These are phyloP conservation scores for Lagorchestes hirsutus DNA, from an alignment of 2,797 vertebrate genomes.

Conservation along the genomic window DNA sequence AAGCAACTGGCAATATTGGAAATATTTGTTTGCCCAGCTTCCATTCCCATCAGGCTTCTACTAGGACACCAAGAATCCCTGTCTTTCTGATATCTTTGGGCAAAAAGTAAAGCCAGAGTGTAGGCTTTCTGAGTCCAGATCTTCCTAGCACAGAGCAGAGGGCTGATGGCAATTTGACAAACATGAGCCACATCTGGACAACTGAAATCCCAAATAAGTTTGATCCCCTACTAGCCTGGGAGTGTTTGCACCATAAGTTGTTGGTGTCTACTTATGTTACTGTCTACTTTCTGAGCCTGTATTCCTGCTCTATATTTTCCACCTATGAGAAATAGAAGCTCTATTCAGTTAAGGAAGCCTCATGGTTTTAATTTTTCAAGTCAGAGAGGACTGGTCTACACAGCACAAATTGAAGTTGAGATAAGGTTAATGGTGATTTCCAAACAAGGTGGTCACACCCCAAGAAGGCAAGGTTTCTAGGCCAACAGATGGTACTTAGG, in stretches of 20 bases:
- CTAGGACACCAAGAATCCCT: neutral
- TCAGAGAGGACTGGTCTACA: neutral
- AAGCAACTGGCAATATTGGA: neutral
- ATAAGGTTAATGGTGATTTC: neutral
- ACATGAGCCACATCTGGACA: neutral
- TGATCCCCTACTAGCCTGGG: neutral
- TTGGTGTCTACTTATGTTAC: neutral
- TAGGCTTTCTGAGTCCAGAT: neutral
- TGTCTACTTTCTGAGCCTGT: neutral
- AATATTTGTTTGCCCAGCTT: neutral
- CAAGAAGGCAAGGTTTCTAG: neutral
- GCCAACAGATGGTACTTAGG: neutral
- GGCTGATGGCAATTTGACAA: neutral
- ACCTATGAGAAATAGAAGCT: neutral
- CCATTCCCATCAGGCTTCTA: neutral
- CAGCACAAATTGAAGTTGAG: neutral
- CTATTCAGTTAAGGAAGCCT: neutral
- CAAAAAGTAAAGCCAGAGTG: neutral
- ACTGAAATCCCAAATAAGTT: neutral
- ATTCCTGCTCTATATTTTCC: neutral
- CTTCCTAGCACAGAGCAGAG: neutral
- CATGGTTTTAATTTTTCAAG: neutral
- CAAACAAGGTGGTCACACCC: neutral
- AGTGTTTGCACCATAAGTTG: neutral
- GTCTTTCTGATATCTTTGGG: neutral